Conservation (phyloP, 2,888 invertebrate genomes). For the Microchrysa polita region DNA sequence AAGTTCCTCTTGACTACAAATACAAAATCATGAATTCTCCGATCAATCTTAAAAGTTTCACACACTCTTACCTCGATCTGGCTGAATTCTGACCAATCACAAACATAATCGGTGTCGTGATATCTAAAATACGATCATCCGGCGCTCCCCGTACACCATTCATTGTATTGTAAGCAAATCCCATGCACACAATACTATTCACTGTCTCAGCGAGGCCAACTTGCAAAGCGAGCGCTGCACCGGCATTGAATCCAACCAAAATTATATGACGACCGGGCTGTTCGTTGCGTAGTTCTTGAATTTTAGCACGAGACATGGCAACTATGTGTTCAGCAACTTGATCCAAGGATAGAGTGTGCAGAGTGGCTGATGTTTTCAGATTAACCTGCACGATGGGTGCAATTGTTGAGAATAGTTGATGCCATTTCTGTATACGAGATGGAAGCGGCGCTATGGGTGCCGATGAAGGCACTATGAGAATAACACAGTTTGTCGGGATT, state of each 20-base stretch:
- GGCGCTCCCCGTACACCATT: conserved; percentile 79
- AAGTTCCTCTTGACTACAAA: conserved; percentile 75
- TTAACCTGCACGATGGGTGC: conserved; percentile 71
- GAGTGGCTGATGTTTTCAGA: conserved; percentile 50
- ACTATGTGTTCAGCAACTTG: conserved; percentile 72
- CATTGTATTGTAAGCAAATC: conserved; percentile 78
- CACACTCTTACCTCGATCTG: conserved; percentile 66
- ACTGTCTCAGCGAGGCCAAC: conserved; percentile 77
- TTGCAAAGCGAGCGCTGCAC: conserved; percentile 79
- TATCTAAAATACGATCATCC: conserved; percentile 78
- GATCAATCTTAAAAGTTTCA: no score
- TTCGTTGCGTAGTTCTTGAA: conserved; percentile 75
- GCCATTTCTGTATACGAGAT: conserved; percentile 75
- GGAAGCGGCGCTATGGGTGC: conserved; percentile 64
- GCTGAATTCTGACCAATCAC: conserved; percentile 80
- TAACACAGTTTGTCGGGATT: conserved; percentile 74
- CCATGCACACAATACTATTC: conserved; percentile 78
- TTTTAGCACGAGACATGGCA: conserved; percentile 73
- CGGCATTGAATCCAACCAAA: conserved; percentile 80
- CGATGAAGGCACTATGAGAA: conserved; percentile 71
- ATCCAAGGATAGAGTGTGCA: conserved; percentile 60
- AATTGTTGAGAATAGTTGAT: conserved; percentile 72
- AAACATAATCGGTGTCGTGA: conserved; percentile 79
- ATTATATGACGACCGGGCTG: conserved; percentile 76
- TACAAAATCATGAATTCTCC: conserved; percentile 47